Base-by-base conservation (phyloP, 92 coral and sea anemone genomes). In the Bergia sp. region DNA sequence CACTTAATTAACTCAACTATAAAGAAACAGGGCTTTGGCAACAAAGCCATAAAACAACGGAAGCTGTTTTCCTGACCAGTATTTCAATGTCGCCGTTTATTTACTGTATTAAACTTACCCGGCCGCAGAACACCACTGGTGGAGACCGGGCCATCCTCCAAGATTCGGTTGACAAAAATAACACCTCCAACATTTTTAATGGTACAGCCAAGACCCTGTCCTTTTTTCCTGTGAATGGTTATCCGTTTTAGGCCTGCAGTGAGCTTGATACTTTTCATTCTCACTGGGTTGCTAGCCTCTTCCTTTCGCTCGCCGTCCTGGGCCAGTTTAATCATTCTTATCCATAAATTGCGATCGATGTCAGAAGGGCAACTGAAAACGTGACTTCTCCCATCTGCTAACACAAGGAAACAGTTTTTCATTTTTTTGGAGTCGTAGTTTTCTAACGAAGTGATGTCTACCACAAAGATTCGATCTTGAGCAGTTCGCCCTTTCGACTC, bases 151-250 rank as follows among this genome's bases (percentile, higher is more conserved):
- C 99, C 99, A 36, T 96, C 96, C 65, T 97, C 99, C 16, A 97
- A 89, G 73, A 97, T 97, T 8, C 99, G 93, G 61, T 93, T 97
- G 16, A 97, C 99, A 71, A 97, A 96, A 66, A 97, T 96, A 39
- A 94, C 91, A 13, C 99, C 99, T 11, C 96, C 98, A 58, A 97
- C 96, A 78, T 93, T 93, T 80, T 96, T 97, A n/a, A 97, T 97
- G 7, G 98, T 92, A 58, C 98, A 96, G 0, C 99, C 99, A 1
- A 97, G 91, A 9, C 99, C 99, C 37, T 92, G 92, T 1, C 95
- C 96, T 53, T 90, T 93, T 71, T 93, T 93, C 71, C 96, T 93
- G 50, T 90, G 95, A 43, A 97, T 93, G 15, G 94, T 94, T 18
- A 97, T 76, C 78, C 99, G 72, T 81, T 97, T 96, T 37, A 97